phyloP scores from a whole-genome alignment of 2,113 vertebrate genomes.

The Clarias batrachus region DNA sequence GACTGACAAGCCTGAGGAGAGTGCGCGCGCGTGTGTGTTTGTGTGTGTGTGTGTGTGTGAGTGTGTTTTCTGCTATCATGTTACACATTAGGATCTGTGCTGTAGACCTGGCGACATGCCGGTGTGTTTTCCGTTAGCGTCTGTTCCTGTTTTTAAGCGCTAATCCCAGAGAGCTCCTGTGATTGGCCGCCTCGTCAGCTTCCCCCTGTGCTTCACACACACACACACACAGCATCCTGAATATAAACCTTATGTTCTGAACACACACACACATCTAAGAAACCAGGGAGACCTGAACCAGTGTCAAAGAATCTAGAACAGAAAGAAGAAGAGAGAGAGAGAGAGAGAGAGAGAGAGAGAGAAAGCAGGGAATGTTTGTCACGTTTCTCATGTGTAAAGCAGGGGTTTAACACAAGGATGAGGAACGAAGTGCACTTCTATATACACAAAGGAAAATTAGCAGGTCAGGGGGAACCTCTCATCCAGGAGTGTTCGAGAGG shows the following conservation, averaged over 20 bases:
- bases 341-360: too few species aligned
- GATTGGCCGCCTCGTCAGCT: slow-evolving; percentile 45
- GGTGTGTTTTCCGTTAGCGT: slow-evolving; percentile 22
- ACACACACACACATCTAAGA: slow-evolving; percentile 45
- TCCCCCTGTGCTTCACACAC: slow-evolving; percentile 26
- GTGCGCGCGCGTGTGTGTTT: slow-evolving; percentile 6
- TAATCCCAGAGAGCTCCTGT: slow-evolving; percentile 22
- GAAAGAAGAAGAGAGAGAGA: too few species aligned
- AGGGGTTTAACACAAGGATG: too few species aligned
- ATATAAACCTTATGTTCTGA: slow-evolving; percentile 24
- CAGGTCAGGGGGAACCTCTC: too few species aligned
- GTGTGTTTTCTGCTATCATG: neutral
- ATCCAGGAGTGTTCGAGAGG: too few species aligned
- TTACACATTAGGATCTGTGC: slow-evolving; percentile 8
- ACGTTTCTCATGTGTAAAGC: too few species aligned
- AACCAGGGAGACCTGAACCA: slow-evolving; percentile 25
- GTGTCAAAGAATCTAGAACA: slow-evolving; percentile 27
- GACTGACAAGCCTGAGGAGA: slow-evolving; percentile 32
- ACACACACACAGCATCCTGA: neutral
- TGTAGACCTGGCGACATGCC: neutral
- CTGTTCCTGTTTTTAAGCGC: slow-evolving; percentile 23
- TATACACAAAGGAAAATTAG: too few species aligned
- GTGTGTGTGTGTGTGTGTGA: neutral
- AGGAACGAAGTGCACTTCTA: too few species aligned
- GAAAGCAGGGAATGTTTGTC: too few species aligned